phyloP scores from a whole-genome alignment of 2,888 invertebrate genomes.

The Ephialtes manifestator region DNA sequence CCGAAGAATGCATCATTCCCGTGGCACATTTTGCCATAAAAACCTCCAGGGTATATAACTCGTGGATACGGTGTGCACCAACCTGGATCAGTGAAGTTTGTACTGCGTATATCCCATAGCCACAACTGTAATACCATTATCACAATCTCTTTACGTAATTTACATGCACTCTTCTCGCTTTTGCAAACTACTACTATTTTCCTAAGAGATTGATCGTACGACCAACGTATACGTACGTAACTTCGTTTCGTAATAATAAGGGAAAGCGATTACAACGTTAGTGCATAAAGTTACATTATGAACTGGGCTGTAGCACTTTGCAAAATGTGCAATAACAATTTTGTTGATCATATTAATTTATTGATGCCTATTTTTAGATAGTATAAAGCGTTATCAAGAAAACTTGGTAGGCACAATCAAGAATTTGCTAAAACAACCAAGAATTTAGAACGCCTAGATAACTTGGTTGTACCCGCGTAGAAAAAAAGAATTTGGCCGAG shows the following conservation, averaged over 20 bases:
- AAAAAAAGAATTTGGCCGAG: no score
- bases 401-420: no score
- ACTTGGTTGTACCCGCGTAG: no score
- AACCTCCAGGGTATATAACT: conserved; percentile 46
- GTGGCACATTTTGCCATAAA: conserved; percentile 49
- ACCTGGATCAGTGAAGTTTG: conserved; percentile 4
- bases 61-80: neutral
- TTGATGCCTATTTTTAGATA: neutral
- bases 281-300: neutral
- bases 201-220: conserved; percentile 51
- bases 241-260: conserved; percentile 44
- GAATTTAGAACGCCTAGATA: no score
- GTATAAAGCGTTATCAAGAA: no score
- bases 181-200: neutral
- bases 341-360: neutral
- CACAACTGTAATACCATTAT: conserved; percentile 55
- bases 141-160: conserved; percentile 50
- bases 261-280: conserved; percentile 22
- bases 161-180: conserved; percentile 9
- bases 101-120: neutral
- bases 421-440: no score
- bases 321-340: neutral
- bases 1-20: conserved; percentile 49
- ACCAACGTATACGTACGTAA: conserved; percentile 28
- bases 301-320: neutral